Percentiles rank a stretch among this genome's conserved stretches.
phyloP scores from a whole-genome alignment of 2,113 vertebrate species.

The Empidonax traillii region DNA sequence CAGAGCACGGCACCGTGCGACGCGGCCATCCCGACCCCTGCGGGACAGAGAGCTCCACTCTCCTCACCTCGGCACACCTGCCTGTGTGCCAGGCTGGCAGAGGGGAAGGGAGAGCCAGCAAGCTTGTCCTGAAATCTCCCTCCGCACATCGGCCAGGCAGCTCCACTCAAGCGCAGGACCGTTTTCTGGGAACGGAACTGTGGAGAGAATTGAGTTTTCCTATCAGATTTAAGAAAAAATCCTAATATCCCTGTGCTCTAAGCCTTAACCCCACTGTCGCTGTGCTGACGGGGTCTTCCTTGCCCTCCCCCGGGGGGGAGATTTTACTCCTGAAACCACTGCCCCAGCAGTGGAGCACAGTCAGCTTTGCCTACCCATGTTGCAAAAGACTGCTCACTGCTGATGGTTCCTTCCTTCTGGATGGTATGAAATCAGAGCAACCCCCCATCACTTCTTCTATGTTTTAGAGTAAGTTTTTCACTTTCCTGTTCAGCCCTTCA shows the following conservation, averaged over 20 bases:
- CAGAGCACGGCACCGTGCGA: neutral
- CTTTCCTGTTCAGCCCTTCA: neutral
- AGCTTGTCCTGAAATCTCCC: neutral
- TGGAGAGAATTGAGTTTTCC: neutral
- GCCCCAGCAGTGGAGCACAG: neutral
- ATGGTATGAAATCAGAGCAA: neutral
- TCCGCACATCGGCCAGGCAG: neutral
- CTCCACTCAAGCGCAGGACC: neutral
- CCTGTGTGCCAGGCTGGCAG: neutral
- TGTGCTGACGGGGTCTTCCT: neutral
- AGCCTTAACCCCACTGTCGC: accelerated
- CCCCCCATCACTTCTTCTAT: neutral
- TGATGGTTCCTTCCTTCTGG: neutral
- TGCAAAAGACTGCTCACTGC: neutral
- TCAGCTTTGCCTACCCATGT: neutral
- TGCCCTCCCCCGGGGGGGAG: accelerated
- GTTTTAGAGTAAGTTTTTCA: neutral
- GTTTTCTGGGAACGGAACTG: neutral
- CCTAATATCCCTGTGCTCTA: no score
- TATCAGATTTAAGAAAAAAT: neutral
- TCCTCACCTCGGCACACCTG: neutral
- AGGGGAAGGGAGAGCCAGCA: no score
- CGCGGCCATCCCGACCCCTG: accelerated
- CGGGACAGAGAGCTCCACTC: neutral
- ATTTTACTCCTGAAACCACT: neutral